A percentile compares a stretch with the other conserved stretches of the same genome.
Conservation (phyloP, 2,797 vertebrate genomes). For the Gymnothorax javanicus region DNA sequence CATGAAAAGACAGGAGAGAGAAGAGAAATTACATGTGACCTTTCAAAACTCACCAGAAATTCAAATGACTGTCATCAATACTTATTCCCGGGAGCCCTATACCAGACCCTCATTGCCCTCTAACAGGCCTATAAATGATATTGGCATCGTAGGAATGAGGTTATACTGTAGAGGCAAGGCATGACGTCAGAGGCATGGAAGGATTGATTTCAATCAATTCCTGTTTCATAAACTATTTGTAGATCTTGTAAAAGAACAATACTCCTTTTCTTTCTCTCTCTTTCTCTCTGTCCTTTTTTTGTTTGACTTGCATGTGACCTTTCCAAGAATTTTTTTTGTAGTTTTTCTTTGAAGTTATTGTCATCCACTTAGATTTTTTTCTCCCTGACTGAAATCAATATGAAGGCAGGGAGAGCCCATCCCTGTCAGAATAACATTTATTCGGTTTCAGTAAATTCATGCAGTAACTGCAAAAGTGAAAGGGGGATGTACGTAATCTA, state of each 20-base stretch:
- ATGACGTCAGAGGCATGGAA: not conserved
- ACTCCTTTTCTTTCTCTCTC: too few species aligned
- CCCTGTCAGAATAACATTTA: not conserved
- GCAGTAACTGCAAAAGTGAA: not conserved
- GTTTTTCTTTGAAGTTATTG: constrained; percentile 13
- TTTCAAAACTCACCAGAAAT: constrained; percentile 1
- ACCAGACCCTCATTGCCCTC: not conserved
- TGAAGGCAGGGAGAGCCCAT: not conserved
- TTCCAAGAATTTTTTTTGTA: not conserved
- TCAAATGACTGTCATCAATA: constrained; percentile 6
- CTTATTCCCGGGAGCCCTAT: not conserved
- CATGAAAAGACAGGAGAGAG: not conserved
- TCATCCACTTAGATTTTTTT: not conserved
- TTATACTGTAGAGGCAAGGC: not conserved
- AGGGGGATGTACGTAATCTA: not conserved
- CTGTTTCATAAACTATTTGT: not conserved
- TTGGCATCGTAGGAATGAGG: constrained; percentile 7
- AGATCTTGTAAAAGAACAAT: too few species aligned
- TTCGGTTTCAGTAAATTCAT: not conserved
- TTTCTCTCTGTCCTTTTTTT: not conserved
- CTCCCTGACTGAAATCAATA: not conserved
- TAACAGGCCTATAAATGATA: not conserved
- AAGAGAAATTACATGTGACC: not conserved
- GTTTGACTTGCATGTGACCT: not conserved
- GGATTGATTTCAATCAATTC: not conserved